Conservation (phyloP, 92 coral and sea anemone genomes). For the Zoanthus gigantus region DNA sequence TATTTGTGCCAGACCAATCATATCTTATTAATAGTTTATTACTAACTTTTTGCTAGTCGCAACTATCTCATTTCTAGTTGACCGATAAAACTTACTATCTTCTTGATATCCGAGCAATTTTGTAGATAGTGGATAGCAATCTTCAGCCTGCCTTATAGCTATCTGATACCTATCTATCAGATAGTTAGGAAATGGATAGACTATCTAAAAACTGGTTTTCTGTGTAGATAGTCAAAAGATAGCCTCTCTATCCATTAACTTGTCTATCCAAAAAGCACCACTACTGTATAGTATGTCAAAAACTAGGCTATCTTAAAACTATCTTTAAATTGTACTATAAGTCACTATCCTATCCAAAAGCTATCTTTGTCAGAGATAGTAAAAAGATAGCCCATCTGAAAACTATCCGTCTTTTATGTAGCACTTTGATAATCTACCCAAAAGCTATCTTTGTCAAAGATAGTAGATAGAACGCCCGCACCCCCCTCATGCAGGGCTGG, state of each 20-base stretch:
- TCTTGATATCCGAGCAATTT: constrained; percentile 27
- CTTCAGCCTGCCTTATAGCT: constrained; percentile 7
- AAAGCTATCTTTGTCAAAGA: background rate
- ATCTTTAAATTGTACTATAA: no score
- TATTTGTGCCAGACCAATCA: background rate
- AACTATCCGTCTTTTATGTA: background rate
- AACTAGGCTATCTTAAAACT: background rate
- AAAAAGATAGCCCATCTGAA: background rate
- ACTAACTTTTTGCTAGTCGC: constrained; percentile 32
- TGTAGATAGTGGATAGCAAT: constrained; percentile 43
- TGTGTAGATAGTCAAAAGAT: constrained; percentile 35
- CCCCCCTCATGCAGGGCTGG: constrained; percentile 27
- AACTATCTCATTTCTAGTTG: constrained; percentile 30
- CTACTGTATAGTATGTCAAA: background rate
- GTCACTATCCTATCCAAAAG: no score
- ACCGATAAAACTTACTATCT: constrained; percentile 8
- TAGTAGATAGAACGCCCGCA: background rate
- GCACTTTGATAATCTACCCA: background rate
- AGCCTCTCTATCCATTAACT: constrained; percentile 35
- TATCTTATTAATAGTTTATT: background rate
- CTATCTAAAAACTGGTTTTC: constrained; percentile 31
- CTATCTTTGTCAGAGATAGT: no score
- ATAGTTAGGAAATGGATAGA: constrained; percentile 27
- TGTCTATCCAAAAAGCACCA: background rate
- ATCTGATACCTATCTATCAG: constrained; percentile 33